phyloP scores from a whole-genome alignment of 2,113 vertebrate species.

The Istiophorus platypterus region DNA sequence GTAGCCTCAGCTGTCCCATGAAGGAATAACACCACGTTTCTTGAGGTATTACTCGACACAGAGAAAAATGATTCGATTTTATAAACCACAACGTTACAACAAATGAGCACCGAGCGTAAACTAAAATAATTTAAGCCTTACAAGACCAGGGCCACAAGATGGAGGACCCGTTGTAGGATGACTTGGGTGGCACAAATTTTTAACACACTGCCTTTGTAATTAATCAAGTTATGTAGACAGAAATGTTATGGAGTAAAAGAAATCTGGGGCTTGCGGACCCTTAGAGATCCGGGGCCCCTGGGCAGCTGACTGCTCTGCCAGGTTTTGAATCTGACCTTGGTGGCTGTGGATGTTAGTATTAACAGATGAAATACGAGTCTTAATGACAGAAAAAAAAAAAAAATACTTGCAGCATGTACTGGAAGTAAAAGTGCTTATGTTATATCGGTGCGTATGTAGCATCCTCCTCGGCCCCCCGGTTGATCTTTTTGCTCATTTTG shows the following conservation, averaged over 20 bases:
- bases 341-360: background rate
- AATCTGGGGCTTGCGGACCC: background rate
- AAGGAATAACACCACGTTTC: background rate
- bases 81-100: no score
- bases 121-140: background rate
- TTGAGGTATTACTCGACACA: background rate
- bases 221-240: background rate
- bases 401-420: background rate
- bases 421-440: background rate
- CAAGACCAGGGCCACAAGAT: background rate
- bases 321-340: background rate
- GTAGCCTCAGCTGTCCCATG: background rate
- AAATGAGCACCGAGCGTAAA: background rate
- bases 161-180: background rate
- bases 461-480: background rate
- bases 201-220: background rate
- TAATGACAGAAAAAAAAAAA: background rate
- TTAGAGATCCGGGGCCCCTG: background rate
- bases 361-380: background rate
- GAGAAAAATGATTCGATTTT: background rate
- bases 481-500: slow-evolving; percentile 20
- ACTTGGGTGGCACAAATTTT: background rate
- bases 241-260: background rate
- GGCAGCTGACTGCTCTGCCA: background rate
- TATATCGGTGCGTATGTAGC: background rate